These are phyloP conservation scores for Sinelater perroti DNA, from an alignment of 2,888 invertebrate species.

Conservation along the genomic window DNA sequence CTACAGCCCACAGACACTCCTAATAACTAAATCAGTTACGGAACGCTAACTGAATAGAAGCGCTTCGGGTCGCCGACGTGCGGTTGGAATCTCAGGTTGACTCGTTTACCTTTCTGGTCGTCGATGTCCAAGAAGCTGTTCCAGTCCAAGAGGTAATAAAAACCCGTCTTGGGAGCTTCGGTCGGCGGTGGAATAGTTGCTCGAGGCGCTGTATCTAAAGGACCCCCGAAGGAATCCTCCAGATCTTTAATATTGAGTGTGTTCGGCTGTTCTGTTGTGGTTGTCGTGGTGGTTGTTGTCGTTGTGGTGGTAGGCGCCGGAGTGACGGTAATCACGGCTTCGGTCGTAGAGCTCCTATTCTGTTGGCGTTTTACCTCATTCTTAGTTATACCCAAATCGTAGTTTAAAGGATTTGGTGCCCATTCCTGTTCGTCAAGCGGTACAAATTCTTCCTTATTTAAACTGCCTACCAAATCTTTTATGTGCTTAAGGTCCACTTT, in stretches of 20 bases:
- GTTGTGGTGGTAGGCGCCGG: constrained; percentile 36
- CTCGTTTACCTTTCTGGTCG: constrained; percentile 73
- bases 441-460: constrained; percentile 47
- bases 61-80: constrained; percentile 82
- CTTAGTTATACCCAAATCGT: constrained; percentile 55
- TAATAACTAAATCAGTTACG: constrained; percentile 66
- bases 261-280: constrained; percentile 54
- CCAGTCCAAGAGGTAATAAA: constrained; percentile 88
- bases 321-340: constrained; percentile 24
- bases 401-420: constrained; percentile 59
- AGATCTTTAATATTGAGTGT: constrained; percentile 70
- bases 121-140: constrained; percentile 87
- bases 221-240: constrained; percentile 81
- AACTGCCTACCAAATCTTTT: constrained; percentile 54
- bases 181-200: constrained; percentile 65
- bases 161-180: constrained; percentile 73
- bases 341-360: constrained; percentile 41
- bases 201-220: constrained; percentile 63
- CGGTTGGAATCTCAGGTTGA: constrained; percentile 82
- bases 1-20: neutral
- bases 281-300: constrained; percentile 18
- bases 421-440: constrained; percentile 52
- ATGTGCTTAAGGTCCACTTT: constrained; percentile 56
- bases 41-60: constrained; percentile 78
- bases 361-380: constrained; percentile 65